Evolutionary conservation across 2,797 vertebrate genomes (phyloP), one percentile per base, ranked within the genome.

Genomic region (Acipenser transmontanus): DNA sequence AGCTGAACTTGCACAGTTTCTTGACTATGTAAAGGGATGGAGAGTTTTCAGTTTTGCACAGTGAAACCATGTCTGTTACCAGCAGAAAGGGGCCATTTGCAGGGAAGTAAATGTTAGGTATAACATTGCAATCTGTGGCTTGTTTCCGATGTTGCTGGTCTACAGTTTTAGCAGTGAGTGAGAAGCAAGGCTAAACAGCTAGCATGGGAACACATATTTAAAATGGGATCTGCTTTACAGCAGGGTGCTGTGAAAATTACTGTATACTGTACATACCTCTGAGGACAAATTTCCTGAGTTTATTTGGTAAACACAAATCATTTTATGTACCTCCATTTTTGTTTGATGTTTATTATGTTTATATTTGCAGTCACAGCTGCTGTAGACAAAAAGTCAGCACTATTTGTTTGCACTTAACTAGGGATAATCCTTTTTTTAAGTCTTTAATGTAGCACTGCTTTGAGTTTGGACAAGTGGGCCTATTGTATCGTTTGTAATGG

Each of bases 131-230:
- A 59, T 65, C 69, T 8, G 50, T 34, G 48, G 65, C 34, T 56
- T 63, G 64, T 48, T 59, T 72, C 74, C 70, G 61, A 72, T 75
- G 69, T 74, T 59, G 66, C 51, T 12, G 61, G 48, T 62, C 60
- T 65, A 66, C 71, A 69, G 67, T 71, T 76, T 73, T 71, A 66
- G 70, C 59, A 59, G 61, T 47, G 68, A 68, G 52, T 11, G 66
- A 70, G 66, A 56, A 59, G 66, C 49, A 63, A 74, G 64, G 59
- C 70, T 70, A 68, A 60, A 47, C 65, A 76, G 70, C 68, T 67
- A 34, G 64, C 61, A 50, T 70, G 69, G 69, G 61, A 69, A 66
- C 57, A 13, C 59, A 66, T 64, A 60, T 66, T 76, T 49, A 59
- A 49, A 69, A 61, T 56, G 51, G 50, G 54, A 63, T 65, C 68